Conservation (phyloP, 2,888 invertebrate genomes). For the Mythimna albipuncta region DNA sequence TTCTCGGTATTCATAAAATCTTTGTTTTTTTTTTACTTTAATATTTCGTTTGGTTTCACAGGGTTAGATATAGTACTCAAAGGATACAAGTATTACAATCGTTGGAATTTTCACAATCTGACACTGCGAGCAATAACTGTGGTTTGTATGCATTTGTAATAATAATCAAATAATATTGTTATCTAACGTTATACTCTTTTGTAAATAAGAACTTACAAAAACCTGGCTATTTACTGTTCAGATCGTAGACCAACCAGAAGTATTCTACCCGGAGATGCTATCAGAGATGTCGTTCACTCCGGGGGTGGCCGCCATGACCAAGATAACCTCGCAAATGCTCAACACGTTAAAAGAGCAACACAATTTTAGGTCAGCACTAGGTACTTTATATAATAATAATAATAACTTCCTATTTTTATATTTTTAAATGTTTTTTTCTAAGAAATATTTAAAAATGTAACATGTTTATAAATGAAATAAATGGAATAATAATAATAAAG, state of each 20-base stretch:
- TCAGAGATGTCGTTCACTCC: constrained; percentile 74
- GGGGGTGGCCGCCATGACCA: constrained; percentile 83
- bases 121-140: constrained; percentile 83
- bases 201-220: not conserved
- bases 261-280: constrained; percentile 76
- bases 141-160: constrained; percentile 65
- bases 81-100: constrained; percentile 83
- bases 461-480: too few species aligned
- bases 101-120: constrained; percentile 86
- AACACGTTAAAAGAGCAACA: constrained; percentile 78
- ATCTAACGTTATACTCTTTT: too few species aligned
- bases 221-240: not conserved
- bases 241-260: constrained; percentile 75
- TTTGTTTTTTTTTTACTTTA: not conserved
- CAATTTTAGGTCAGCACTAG: constrained; percentile 79
- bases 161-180: too few species aligned
- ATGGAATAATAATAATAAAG: not conserved
- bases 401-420: too few species aligned
- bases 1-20: not conserved
- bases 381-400: not conserved
- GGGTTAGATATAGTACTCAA: constrained; percentile 73
- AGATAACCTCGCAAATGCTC: constrained; percentile 78
- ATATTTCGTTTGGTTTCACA: constrained; percentile 49
- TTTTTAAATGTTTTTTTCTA: too few species aligned
- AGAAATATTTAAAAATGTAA: too few species aligned